Conservation (phyloP, 1,140 invertebrate genomes). For the Anastatus disparis region DNA sequence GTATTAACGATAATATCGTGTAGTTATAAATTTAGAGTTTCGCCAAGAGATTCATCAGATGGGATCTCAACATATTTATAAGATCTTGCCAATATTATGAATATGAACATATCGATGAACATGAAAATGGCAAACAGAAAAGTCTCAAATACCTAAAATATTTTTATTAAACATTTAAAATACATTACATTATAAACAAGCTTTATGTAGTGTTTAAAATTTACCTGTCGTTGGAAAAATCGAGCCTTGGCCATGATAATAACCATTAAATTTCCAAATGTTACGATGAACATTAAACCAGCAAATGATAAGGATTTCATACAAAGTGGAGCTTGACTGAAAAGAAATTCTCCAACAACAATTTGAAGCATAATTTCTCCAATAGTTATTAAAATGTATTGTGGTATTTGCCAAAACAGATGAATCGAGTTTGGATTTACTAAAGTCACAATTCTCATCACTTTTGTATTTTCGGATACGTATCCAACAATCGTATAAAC, state of each 20-base stretch:
- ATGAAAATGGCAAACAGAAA: slow-evolving; percentile 89
- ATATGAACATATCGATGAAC: slow-evolving; percentile 83
- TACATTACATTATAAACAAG: neutral
- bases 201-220: slow-evolving; percentile 19
- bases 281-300: slow-evolving; percentile 87
- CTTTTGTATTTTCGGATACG: slow-evolving; percentile 54
- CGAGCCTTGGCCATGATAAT: slow-evolving; percentile 83
- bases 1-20: too few species aligned
- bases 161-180: slow-evolving; percentile 29
- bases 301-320: slow-evolving; percentile 95
- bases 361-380: too few species aligned
- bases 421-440: slow-evolving; percentile 78
- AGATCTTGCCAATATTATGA: slow-evolving; percentile 77
- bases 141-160: slow-evolving; percentile 82
- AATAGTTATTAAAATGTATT: too few species aligned
- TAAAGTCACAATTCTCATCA: too few species aligned
- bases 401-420: slow-evolving; percentile 87
- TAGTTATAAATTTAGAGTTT: too few species aligned
- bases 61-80: slow-evolving; percentile 73
- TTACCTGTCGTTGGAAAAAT: slow-evolving; percentile 73
- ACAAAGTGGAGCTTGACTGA: too few species aligned
- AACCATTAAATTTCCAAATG: slow-evolving; percentile 90
- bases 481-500: too few species aligned
- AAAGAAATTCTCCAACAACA: too few species aligned
- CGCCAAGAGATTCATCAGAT: too few species aligned